Evolutionary conservation across 2,113 vertebrate genomes (phyloP).

Genomic region (Tenebrosternarchus preto): DNA sequence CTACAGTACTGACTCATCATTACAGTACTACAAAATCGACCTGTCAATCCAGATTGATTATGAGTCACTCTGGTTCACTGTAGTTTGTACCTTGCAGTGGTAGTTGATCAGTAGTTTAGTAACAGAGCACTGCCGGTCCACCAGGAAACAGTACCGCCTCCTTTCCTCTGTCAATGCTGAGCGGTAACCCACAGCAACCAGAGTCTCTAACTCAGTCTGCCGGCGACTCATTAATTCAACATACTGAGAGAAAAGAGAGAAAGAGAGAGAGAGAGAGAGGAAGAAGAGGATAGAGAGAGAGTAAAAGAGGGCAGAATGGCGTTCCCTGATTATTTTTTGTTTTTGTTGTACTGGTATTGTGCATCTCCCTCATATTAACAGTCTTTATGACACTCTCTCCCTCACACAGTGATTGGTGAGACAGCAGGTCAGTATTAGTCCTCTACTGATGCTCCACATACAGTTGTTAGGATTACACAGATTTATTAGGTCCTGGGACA

Average conservation of each 20-base stretch:
- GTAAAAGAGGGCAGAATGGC: background rate
- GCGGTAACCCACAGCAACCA: slow-evolving; percentile 81
- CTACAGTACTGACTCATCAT: background rate
- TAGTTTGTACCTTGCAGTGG: slow-evolving; percentile 77
- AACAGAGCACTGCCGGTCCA: slow-evolving; percentile 83
- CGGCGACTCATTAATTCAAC: slow-evolving; percentile 84
- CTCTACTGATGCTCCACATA: no score
- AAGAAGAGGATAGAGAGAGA: background rate
- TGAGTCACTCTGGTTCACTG: background rate
- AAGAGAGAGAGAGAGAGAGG: slow-evolving; percentile 18
- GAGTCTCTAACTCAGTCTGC: slow-evolving; percentile 78
- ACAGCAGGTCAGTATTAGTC: no score
- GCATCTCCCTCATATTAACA: no score
- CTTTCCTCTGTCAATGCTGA: slow-evolving; percentile 82
- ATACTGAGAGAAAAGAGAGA: slow-evolving; percentile 65
- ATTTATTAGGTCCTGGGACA: no score
- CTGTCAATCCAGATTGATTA: background rate
- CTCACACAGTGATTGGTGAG: no score
- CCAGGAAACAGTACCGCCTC: slow-evolving; percentile 82
- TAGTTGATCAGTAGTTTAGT: slow-evolving; percentile 83
- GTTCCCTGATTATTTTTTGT: no score
- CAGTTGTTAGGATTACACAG: no score
- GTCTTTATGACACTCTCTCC: no score
- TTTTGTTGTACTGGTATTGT: no score
- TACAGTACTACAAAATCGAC: background rate